phyloP scores from a whole-genome alignment of 1,140 invertebrate genomes.

The Trachymyrmex cornetzi region DNA sequence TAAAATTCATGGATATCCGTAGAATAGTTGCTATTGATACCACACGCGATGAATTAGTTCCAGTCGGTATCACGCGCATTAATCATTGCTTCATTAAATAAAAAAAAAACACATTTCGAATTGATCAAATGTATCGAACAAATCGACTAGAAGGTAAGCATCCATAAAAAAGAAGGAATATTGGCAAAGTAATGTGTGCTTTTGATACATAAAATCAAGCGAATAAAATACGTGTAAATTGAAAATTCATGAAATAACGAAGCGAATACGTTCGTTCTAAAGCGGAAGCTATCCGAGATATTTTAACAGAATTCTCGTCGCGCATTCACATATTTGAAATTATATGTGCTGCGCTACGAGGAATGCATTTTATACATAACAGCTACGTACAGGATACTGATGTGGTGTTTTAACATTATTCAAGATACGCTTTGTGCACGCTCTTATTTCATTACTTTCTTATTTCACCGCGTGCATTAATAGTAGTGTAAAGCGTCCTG shows the following conservation, averaged over 20 bases:
- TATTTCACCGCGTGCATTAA: neutral
- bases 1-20: neutral
- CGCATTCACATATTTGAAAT: slow-evolving; percentile 35
- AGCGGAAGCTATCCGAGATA: slow-evolving; percentile 39
- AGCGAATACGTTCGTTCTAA: slow-evolving; percentile 29
- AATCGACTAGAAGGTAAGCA: neutral
- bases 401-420: slow-evolving; percentile 5
- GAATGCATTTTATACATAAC: slow-evolving; percentile 24
- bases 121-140: neutral
- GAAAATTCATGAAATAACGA: slow-evolving; percentile 59
- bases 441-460: slow-evolving; percentile 9
- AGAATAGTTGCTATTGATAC: slow-evolving; percentile 13
- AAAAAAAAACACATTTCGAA: neutral
- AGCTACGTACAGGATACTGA: neutral
- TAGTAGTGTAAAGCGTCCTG: slow-evolving; percentile 22
- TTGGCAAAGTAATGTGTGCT: slow-evolving; percentile 1
- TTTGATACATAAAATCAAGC: slow-evolving; percentile 43
- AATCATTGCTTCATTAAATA: slow-evolving; percentile 49
- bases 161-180: neutral
- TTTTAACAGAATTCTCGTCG: slow-evolving; percentile 52
- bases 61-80: slow-evolving; percentile 16
- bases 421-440: slow-evolving; percentile 27
- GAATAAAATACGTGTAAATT: slow-evolving; percentile 39
- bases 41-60: neutral
- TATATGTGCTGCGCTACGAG: slow-evolving; percentile 14